Conservation (phyloP, 1,140 invertebrate genomes). For the Pantala flavescens region DNA sequence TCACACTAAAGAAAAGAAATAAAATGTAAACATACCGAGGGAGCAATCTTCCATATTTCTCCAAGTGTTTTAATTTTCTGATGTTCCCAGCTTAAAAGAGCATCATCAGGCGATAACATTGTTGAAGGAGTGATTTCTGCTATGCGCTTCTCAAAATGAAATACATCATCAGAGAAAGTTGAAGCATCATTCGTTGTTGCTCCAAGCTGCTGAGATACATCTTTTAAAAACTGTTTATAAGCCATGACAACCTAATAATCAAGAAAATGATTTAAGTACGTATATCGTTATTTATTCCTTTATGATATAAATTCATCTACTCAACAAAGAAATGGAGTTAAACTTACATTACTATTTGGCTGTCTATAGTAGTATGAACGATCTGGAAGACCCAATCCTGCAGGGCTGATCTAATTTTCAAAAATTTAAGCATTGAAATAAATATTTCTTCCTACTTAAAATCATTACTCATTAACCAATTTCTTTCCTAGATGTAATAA, state of each 20-base stretch:
- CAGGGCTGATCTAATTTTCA: constrained; percentile 33
- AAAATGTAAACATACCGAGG: constrained; percentile 27
- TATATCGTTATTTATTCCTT: background rate
- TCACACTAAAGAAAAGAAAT: too few species aligned
- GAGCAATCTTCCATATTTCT: constrained; percentile 35
- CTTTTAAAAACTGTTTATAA: constrained; percentile 46
- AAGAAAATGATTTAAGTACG: background rate
- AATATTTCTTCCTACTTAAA: too few species aligned
- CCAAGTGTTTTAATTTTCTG: constrained; percentile 34
- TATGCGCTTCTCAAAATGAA: constrained; percentile 46
- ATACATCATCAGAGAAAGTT: constrained; percentile 46
- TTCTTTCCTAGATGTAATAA: background rate
- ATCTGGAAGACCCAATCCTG: constrained; percentile 43
- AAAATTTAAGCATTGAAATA: constrained; percentile 8
- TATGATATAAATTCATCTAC: background rate
- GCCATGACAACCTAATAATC: constrained; percentile 36
- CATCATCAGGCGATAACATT: background rate
- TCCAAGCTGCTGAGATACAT: constrained; percentile 40
- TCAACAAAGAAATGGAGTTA: background rate
- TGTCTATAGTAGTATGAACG: constrained; percentile 40
- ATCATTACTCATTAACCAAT: too few species aligned
- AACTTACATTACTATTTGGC: constrained; percentile 33
- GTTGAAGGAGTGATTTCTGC: constrained; percentile 42
- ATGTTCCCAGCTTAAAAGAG: constrained; percentile 18
- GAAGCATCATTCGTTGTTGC: constrained; percentile 37